Conservation (phyloP, 2,888 invertebrate genomes). For the Glyphotaelius pellucidus region DNA sequence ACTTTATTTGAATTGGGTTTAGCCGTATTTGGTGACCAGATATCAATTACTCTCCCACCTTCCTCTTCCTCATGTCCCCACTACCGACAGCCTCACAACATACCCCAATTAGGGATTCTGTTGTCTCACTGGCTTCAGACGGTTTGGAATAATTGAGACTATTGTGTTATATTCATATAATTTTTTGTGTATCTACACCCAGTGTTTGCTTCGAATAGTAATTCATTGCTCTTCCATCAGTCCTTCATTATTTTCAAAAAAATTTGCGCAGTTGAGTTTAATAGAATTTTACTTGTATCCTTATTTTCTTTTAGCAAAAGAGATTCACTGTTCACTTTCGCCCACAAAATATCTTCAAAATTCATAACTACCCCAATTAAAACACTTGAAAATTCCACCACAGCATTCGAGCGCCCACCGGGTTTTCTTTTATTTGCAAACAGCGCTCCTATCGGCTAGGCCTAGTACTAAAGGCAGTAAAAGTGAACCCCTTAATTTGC, state of each 20-base stretch:
- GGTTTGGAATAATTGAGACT: too few species aligned
- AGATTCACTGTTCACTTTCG: background rate
- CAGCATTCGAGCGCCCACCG: background rate
- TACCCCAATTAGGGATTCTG: too few species aligned
- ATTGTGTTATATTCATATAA: too few species aligned
- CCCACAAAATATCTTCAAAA: background rate
- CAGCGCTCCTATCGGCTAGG: conserved; percentile 21
- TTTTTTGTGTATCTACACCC: background rate
- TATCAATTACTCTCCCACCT: too few species aligned
- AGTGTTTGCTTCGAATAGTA: background rate
- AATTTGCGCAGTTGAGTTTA: too few species aligned
- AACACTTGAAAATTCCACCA: background rate
- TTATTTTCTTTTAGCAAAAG: background rate
- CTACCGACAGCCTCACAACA: too few species aligned
- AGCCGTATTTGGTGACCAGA: too few species aligned
- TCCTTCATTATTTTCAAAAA: too few species aligned
- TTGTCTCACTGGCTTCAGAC: too few species aligned
- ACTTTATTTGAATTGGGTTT: too few species aligned
- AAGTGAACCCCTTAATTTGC: conserved; percentile 64
- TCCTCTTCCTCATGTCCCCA: too few species aligned
- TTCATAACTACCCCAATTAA: conserved; percentile 22
- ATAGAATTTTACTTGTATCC: background rate
- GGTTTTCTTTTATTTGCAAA: conserved; percentile 25
- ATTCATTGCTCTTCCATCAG: background rate
- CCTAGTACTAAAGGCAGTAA: conserved; percentile 54